phyloP scores from a whole-genome alignment of 2,113 vertebrate genomes.

The Heterocephalus glaber region DNA sequence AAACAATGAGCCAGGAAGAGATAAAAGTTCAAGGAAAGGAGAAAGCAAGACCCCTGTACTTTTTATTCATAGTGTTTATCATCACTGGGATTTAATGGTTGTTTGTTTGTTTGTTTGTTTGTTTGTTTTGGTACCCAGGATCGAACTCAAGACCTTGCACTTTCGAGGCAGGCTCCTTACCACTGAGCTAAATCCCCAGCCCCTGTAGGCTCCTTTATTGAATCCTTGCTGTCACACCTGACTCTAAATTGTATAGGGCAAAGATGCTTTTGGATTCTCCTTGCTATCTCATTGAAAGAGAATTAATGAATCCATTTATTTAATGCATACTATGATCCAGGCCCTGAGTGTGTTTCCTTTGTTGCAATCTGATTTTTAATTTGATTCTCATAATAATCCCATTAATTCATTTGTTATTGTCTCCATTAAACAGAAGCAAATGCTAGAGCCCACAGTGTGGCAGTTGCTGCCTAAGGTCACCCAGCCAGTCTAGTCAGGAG shows the following conservation, averaged over 20 bases:
- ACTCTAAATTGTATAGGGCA: not conserved
- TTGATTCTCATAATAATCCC: not conserved
- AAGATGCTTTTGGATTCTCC: not conserved
- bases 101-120: too few species aligned
- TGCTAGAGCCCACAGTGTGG: not conserved
- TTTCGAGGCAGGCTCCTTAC: too few species aligned
- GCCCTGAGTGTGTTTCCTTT: not conserved
- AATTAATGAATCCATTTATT: not conserved
- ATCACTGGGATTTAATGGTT: not conserved
- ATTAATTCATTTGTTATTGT: not conserved
- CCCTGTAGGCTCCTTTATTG: not conserved
- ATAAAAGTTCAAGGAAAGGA: not conserved
- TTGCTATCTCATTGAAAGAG: not conserved
- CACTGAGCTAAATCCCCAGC: too few species aligned
- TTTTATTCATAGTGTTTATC: not conserved
- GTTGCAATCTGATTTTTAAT: not conserved
- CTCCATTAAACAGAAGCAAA: not conserved
- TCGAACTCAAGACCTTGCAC: too few species aligned
- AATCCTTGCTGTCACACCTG: not conserved
- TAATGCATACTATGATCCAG: not conserved
- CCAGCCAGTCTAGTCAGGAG: not conserved
- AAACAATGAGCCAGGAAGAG: not conserved
- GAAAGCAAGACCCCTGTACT: not conserved
- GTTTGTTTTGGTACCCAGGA: too few species aligned
- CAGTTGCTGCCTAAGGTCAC: not conserved